Evolutionary conservation across 2,113 vertebrate genomes (phyloP), one percentile per base, ranked within the genome.

Genomic region (Dolichallabes microphthalmus): DNA sequence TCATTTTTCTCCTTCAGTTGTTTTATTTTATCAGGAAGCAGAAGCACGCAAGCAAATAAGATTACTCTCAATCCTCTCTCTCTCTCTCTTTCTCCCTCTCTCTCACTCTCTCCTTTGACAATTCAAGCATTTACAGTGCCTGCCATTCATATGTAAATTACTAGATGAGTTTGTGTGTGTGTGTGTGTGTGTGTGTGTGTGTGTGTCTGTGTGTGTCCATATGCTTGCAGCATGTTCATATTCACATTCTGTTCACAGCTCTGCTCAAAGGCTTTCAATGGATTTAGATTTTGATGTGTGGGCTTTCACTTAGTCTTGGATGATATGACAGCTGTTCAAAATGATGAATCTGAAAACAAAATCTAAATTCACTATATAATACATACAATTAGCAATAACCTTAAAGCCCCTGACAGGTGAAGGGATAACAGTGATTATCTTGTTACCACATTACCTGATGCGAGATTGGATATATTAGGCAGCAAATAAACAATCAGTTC

Each of bases 111-210:
- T 92, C 90, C 93, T 92, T 89, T 95, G 94, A 95, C 94, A 94
- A 91, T 92, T 94, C 90, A 92, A 91, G 90, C 92, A 93, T 94
- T 94, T 94, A 93, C 91, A 85, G 93, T 91, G 80, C 82, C 84
- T 91, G 91, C 91, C 93, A 94, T 95, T 95, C 94, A 95, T 90
- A 95, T 95, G 94, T 93, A 94, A 95, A 95, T 95, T 90, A 92
- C 85, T 53, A 82, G 83, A 83, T 87, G 86, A 76, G 88, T 86
- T 86, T 73, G 88, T 45, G 87, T 74, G 84, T 83, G 60, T 82
- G 80, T 66, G 79, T 82, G 80, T 76, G 85, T 74, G 78, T 32
- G 85, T 76, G 20, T 82, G 53, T 74, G 71, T 79, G 81, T 83
- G 57, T 82, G 79, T 75, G 77, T 81, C 68, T 74, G 80, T 77